These are phyloP conservation scores for Paratrypauchen microcephalus DNA, from an alignment of 2,797 vertebrate species.

Conservation along the genomic window DNA sequence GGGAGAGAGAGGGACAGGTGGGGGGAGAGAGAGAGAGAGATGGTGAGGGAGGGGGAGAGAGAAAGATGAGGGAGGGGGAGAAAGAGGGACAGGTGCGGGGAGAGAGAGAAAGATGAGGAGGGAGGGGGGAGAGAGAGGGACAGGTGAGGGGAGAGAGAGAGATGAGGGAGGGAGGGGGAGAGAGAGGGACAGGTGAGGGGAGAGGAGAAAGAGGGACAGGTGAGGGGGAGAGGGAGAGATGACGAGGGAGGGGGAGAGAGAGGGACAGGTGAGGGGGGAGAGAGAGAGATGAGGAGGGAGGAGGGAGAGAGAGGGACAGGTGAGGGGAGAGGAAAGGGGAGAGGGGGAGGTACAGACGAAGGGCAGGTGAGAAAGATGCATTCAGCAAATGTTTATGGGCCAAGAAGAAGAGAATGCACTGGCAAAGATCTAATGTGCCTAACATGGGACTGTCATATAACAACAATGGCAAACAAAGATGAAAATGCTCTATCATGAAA, in stretches of 20 bases:
- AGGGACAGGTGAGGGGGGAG: conserved; percentile 38
- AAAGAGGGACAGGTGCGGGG: conserved; percentile 52
- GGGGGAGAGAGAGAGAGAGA: conserved; percentile 3
- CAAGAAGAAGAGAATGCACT: conserved; percentile 46
- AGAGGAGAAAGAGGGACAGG: conserved; percentile 43
- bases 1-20: conserved; percentile 45
- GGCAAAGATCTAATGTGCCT: conserved; percentile 8
- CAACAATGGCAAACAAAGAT: conserved; percentile 14
- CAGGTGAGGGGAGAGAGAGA: conserved; percentile 25
- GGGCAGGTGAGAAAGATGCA: conserved; percentile 64
- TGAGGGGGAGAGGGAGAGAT: conserved; percentile 43
- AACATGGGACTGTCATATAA: background rate
- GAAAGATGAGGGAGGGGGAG: conserved; percentile 41
- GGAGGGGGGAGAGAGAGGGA: conserved; percentile 42
- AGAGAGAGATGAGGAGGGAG: conserved; percentile 40
- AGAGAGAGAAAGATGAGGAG: conserved; percentile 41
- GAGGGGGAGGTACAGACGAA: conserved; percentile 47
- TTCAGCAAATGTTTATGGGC: conserved; percentile 53
- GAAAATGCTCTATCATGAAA: background rate
- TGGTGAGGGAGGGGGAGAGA: conserved; percentile 44
- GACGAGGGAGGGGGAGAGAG: conserved; percentile 66
- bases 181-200: conserved; percentile 16
- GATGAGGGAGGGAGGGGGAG: too few relatives aligned
- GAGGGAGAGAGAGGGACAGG: conserved; percentile 44
- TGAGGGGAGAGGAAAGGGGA: conserved; percentile 62